These are phyloP conservation scores for Cettia cetti DNA, from an alignment of 2,113 vertebrate genomes.

Conservation along the genomic window DNA sequence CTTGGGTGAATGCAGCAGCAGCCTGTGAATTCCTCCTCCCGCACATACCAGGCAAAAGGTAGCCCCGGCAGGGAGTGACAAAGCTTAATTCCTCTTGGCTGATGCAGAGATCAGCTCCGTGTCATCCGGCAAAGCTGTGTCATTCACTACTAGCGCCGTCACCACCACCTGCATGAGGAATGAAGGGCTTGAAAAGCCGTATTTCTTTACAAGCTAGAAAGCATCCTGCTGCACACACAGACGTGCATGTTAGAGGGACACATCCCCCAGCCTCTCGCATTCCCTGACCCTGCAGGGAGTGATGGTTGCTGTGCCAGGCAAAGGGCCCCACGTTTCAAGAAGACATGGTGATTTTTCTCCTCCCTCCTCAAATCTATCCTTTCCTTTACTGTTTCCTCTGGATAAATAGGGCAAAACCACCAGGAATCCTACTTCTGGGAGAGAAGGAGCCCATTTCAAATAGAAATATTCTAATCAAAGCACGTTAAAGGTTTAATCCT, in stretches of 20 bases:
- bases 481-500: background rate
- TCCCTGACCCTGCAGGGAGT: background rate
- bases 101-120: constrained; percentile 77
- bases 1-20: constrained; percentile 71
- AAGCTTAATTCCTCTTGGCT: constrained; percentile 80
- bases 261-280: background rate
- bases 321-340: constrained; percentile 17
- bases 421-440: background rate
- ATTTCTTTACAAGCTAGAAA: constrained; percentile 63
- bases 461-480: background rate
- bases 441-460: background rate
- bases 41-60: constrained; percentile 76
- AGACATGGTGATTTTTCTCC: background rate
- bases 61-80: constrained; percentile 78
- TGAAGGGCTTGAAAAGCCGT: constrained; percentile 55
- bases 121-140: constrained; percentile 73
- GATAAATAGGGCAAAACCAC: background rate
- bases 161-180: constrained; percentile 53
- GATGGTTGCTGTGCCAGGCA: constrained; percentile 37
- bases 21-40: constrained; percentile 79
- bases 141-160: constrained; percentile 58
- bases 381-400: background rate
- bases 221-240: constrained; percentile 33
- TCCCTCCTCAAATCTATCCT: background rate
- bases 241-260: background rate